Base-by-base conservation (phyloP, 1,140 invertebrate species). In the Belonocnema kinseyi region DNA sequence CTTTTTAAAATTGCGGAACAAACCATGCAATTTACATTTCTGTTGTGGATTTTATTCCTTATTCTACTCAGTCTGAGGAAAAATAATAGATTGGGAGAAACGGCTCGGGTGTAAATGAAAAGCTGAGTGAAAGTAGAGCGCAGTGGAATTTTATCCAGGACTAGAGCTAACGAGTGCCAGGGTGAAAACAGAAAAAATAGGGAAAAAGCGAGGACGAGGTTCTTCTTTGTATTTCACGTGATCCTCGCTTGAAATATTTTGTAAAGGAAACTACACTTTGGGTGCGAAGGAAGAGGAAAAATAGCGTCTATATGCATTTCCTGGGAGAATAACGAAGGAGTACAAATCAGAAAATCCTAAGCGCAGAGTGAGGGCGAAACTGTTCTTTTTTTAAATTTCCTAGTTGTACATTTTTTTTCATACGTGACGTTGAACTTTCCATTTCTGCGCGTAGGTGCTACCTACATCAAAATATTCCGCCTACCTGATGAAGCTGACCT, bases 231-330 rank as follows among this genome's bases (percentile, higher is more conserved):
- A 58, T 58, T 58, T 46, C 8, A 58, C 56, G 21, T 58, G 19
- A 58, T 58, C 19, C 19, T 58, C 56, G 56, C 56, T 26, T 58
- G 56, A 58, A 58, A 58, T 26, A 58, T 58, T 58, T 26, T 12
- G 56, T 12, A 58, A 58, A 58, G 56, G 19, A 58, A 58, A 19
- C 21, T 19, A 56, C 54, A 21, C 56, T 12, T 58, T 58, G 0
- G 56, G 19, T 58, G 56, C 26, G 19, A 58, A 58, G 54, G 54
- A 10, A 26, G 19, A 58, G 56, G 26, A 58, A 58, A 58, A 26
- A 19, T 17, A 21, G 19, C 19, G 56, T 58, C 56, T 58, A 46
- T 58, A 10, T 26, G 56, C 56, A 58, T 58, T 58, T 58, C 56
- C 56, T 26, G 21, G 26, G 56, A 58, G 19, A 58, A 58, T 11